phyloP scores from a whole-genome alignment of 2,113 vertebrate species.

The Oxyura jamaicensis region DNA sequence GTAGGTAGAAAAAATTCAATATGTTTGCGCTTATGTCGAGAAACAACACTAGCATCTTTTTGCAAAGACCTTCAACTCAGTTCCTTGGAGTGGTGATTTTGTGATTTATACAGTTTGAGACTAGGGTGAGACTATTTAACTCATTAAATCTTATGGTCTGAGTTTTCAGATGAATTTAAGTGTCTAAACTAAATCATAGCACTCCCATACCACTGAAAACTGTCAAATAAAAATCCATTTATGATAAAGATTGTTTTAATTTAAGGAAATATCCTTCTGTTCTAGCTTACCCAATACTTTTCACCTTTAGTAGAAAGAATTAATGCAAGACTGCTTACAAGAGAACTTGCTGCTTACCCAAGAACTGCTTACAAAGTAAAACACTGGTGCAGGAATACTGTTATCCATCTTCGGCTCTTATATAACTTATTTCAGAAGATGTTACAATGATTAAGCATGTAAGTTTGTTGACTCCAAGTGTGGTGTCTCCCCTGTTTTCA shows the following conservation, averaged over 20 bases:
- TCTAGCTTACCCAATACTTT: neutral
- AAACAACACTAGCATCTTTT: neutral
- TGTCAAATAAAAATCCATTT: constrained; percentile 15
- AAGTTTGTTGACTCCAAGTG: neutral
- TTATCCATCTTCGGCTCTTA: neutral
- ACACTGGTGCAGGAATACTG: neutral
- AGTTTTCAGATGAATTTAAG: neutral
- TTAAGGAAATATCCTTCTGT: neutral
- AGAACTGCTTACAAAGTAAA: neutral
- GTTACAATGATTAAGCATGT: neutral
- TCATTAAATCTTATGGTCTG: neutral
- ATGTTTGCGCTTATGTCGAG: neutral
- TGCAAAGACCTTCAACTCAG: neutral
- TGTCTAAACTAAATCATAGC: constrained; percentile 31
- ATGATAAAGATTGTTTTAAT: constrained; percentile 18
- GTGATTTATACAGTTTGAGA: neutral
- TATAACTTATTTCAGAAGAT: neutral
- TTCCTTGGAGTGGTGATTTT: neutral
- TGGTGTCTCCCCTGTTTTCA: neutral
- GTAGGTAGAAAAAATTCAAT: neutral
- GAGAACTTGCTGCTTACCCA: neutral
- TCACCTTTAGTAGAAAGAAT: neutral
- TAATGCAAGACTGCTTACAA: neutral
- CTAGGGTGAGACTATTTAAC: neutral
- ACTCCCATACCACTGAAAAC: neutral